These are phyloP conservation scores for Anguilla anguilla DNA, from an alignment of 2,797 vertebrate species.

Conservation along the genomic window DNA sequence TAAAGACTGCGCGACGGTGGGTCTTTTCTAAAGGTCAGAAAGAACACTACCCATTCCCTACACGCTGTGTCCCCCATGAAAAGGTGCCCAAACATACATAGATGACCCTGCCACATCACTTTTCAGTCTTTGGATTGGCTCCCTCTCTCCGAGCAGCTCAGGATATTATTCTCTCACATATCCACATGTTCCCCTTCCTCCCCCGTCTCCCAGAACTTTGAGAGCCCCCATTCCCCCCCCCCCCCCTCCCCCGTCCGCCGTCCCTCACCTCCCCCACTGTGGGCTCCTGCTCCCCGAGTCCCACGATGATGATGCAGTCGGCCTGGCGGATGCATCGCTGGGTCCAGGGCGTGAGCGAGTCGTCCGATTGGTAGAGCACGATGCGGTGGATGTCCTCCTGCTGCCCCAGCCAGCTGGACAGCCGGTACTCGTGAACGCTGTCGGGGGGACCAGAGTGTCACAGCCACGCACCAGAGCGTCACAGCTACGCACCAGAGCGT, in stretches of 20 bases:
- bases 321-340: constrained; percentile 94
- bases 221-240: constrained; percentile 35
- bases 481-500: not conserved
- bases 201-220: not conserved
- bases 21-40: not conserved
- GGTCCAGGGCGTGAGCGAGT: constrained; percentile 88
- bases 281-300: constrained; percentile 90
- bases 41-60: not conserved
- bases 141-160: not conserved
- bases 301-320: constrained; percentile 91
- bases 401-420: constrained; percentile 94
- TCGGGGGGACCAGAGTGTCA: constrained; percentile 15
- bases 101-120: not conserved
- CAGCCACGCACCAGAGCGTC: not conserved
- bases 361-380: constrained; percentile 90
- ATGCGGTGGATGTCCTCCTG: constrained; percentile 95
- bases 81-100: not conserved
- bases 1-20: not conserved
- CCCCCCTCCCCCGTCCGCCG: not conserved
- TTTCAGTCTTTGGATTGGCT: not conserved
- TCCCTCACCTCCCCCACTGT: constrained; percentile 82
- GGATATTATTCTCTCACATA: not conserved
- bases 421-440: constrained; percentile 87
- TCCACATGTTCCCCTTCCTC: constrained; percentile 7
- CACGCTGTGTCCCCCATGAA: not conserved